These are phyloP conservation scores for Cydia pomonella DNA, from an alignment of 1,140 invertebrate species.

Conservation along the genomic window DNA sequence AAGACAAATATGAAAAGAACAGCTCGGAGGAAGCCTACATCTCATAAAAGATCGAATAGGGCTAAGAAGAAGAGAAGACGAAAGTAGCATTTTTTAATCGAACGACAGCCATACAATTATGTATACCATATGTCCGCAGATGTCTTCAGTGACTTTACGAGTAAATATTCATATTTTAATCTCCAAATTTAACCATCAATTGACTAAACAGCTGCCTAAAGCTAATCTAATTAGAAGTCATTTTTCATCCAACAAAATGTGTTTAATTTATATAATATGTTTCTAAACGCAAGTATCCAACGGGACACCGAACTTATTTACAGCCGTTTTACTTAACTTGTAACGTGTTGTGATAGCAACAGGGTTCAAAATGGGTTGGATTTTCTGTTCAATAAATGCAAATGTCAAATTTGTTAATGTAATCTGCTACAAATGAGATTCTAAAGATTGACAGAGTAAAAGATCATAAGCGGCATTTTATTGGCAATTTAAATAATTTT, in stretches of 20 bases:
- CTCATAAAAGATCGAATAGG: no score
- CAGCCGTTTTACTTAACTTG: not conserved
- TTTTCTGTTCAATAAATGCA: not conserved
- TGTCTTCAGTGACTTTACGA: no score
- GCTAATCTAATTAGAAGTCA: constrained; percentile 40
- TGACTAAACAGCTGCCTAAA: constrained; percentile 3
- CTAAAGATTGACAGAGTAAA: not conserved
- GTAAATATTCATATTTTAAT: constrained; percentile 4
- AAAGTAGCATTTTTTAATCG: no score
- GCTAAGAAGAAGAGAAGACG: no score
- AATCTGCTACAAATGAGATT: constrained; percentile 48
- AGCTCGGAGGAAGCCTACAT: no score
- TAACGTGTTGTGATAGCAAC: not conserved
- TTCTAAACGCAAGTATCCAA: constrained; percentile 40
- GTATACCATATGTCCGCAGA: no score
- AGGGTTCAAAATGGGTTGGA: not conserved
- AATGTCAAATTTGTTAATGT: constrained; percentile 38
- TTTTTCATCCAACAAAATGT: constrained; percentile 42
- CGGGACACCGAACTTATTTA: not conserved
- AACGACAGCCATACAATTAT: no score
- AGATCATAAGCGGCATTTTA: not conserved
- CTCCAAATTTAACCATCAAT: not conserved
- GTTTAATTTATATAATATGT: constrained; percentile 47
- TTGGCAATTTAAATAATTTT: not conserved
- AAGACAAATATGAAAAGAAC: no score